A percentile compares a stretch with the other conserved stretches of the same genome.
These are phyloP conservation scores for Paratrypauchen microcephalus DNA, from an alignment of 2,797 vertebrate species.

Conservation along the genomic window DNA sequence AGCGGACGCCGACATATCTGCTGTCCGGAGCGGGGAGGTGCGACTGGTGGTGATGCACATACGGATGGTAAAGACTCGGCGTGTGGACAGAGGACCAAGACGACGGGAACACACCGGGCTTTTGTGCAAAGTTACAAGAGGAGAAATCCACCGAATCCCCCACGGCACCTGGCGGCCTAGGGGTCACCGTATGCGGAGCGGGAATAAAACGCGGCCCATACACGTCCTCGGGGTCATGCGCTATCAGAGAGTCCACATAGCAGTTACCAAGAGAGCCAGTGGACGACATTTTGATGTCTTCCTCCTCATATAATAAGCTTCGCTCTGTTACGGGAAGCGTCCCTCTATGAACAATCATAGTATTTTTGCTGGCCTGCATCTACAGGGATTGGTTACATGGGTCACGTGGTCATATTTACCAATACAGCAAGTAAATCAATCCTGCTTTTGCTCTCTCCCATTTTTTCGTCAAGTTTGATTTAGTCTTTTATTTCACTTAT, in stretches of 20 bases:
- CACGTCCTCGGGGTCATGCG: constrained; percentile 91
- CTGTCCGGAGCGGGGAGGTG: constrained; percentile 86
- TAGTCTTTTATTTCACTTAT: constrained; percentile 62
- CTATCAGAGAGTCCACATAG: constrained; percentile 96
- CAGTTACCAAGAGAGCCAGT: constrained; percentile 95
- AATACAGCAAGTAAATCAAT: constrained; percentile 99
- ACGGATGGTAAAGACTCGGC: constrained; percentile 93
- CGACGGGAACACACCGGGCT: constrained; percentile 89
- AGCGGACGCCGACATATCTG: constrained; percentile 88
- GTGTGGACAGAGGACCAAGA: constrained; percentile 92
- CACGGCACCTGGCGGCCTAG: constrained; percentile 89
- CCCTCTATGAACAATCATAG: constrained; percentile 93
- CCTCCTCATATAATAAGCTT: constrained; percentile 91
- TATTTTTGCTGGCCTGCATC: constrained; percentile 96
- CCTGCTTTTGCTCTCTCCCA: constrained; percentile 74
- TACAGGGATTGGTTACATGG: constrained; percentile 95
- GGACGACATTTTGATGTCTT: constrained; percentile 93
- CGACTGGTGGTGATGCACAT: constrained; percentile 86
- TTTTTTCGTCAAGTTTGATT: constrained; percentile 62
- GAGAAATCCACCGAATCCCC: constrained; percentile 88
- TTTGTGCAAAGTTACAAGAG: constrained; percentile 95
- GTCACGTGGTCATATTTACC: constrained; percentile 99
- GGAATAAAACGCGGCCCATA: constrained; percentile 90
- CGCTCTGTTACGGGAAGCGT: constrained; percentile 93
- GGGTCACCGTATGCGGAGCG: constrained; percentile 84